Percentiles rank a stretch among this genome's conserved stretches.
phyloP scores from a whole-genome alignment of 1,140 invertebrate genomes.

The Drosophila subobscura region DNA sequence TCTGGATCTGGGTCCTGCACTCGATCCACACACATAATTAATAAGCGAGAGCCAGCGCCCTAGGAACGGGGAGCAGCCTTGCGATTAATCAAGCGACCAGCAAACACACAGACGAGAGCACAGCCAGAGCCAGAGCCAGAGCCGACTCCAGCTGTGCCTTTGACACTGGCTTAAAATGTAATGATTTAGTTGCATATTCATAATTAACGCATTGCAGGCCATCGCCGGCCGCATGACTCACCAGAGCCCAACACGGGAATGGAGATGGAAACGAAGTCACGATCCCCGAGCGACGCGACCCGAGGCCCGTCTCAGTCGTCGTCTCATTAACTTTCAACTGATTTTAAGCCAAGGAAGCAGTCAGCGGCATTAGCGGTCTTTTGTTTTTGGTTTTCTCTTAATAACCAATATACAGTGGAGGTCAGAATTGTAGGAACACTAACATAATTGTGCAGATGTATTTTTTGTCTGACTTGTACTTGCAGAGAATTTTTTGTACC shows the following conservation, averaged over 20 bases:
- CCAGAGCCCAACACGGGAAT: no score
- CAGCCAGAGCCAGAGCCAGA: not conserved
- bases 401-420: no score
- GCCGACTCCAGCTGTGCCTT: slow-evolving; percentile 68
- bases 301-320: slow-evolving; percentile 53
- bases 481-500: no score
- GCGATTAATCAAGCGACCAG: slow-evolving; percentile 67
- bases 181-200: slow-evolving; percentile 81
- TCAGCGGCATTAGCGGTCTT: slow-evolving; percentile 52
- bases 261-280: not conserved
- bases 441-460: no score
- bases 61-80: slow-evolving; percentile 11
- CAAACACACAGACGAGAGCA: slow-evolving; percentile 1
- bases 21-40: slow-evolving; percentile 46
- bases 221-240: slow-evolving; percentile 42
- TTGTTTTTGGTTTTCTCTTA: slow-evolving; percentile 30
- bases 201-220: slow-evolving; percentile 63
- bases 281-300: slow-evolving; percentile 12
- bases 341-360: slow-evolving; percentile 17
- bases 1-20: slow-evolving; percentile 4
- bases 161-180: slow-evolving; percentile 80
- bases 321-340: slow-evolving; percentile 72
- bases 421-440: no score
- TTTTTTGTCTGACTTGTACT: no score
- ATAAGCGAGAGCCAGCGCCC: slow-evolving; percentile 51